Conservation (phyloP, 2,888 invertebrate species). For the Cybosia mesomella region DNA sequence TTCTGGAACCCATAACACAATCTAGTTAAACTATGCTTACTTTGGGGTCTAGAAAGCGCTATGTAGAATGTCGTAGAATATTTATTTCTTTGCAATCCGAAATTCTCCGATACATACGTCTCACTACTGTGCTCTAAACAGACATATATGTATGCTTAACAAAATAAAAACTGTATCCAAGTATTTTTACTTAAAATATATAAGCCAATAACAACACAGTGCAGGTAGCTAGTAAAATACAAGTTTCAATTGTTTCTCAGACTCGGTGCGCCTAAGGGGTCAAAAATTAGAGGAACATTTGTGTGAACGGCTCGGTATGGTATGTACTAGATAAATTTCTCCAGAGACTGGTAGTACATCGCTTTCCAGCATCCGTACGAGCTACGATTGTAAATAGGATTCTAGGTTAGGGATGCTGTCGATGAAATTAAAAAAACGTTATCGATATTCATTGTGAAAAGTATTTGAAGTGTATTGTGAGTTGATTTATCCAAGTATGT, state of each 20-base stretch:
- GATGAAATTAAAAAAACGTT: slow-evolving; percentile 20
- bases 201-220: background rate
- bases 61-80: too few species aligned
- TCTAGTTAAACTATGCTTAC: too few species aligned
- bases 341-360: slow-evolving; percentile 62
- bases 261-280: slow-evolving; percentile 15
- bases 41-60: too few species aligned
- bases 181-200: too few species aligned
- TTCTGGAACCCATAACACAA: too few species aligned
- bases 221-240: background rate
- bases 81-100: too few species aligned
- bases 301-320: slow-evolving; percentile 46
- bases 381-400: slow-evolving; percentile 47
- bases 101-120: too few species aligned
- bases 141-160: too few species aligned
- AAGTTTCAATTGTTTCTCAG: slow-evolving; percentile 13
- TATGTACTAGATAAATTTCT: slow-evolving; percentile 62
- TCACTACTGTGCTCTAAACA: too few species aligned
- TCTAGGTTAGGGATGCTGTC: slow-evolving; percentile 41
- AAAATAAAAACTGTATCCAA: too few species aligned
- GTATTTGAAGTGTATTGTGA: too few species aligned
- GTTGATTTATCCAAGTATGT: too few species aligned
- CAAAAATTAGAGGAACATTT: slow-evolving; percentile 43
- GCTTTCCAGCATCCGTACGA: slow-evolving; percentile 53
- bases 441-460: slow-evolving; percentile 22